Evolutionary conservation across 2,888 invertebrate genomes (phyloP).

Genomic region (Drosophila kokeensis): DNA sequence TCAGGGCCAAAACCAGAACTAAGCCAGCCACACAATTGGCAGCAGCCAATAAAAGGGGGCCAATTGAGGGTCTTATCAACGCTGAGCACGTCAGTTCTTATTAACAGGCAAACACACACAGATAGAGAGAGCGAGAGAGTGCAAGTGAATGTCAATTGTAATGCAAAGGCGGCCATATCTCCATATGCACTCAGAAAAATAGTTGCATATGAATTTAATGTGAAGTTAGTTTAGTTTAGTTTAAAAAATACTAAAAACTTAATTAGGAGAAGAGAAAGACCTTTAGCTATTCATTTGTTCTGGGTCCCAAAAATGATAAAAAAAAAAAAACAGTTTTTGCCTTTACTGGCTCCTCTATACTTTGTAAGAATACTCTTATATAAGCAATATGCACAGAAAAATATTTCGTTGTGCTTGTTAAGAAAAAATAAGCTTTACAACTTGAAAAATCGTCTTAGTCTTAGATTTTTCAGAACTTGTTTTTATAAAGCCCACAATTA

Average conservation of each 20-base stretch:
- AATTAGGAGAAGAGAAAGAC: background rate
- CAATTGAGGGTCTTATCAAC: conserved; percentile 49
- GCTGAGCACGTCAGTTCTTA: conserved; percentile 27
- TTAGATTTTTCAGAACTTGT: background rate
- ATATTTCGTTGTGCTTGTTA: background rate
- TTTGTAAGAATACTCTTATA: background rate
- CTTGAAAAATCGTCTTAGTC: background rate
- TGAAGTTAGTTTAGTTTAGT: background rate
- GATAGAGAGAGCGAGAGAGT: background rate
- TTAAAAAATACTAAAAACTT: background rate
- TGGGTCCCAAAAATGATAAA: background rate
- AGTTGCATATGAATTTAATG: background rate
- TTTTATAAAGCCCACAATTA: background rate
- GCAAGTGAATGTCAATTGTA: background rate
- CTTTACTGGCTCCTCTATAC: background rate
- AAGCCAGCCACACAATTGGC: conserved; percentile 49
- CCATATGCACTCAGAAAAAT: conserved; percentile 4
- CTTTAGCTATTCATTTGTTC: background rate
- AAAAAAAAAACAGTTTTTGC: background rate
- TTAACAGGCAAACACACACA: conserved; percentile 20
- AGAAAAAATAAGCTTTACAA: background rate
- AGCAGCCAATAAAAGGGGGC: conserved; percentile 8
- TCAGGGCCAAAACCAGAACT: conserved; percentile 42
- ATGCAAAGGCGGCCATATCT: background rate
- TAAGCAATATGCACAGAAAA: accelerated